Evolutionary conservation across 2,888 invertebrate genomes (phyloP), one percentile per base, ranked within the genome.

Genomic region (Cistogaster globosa): DNA sequence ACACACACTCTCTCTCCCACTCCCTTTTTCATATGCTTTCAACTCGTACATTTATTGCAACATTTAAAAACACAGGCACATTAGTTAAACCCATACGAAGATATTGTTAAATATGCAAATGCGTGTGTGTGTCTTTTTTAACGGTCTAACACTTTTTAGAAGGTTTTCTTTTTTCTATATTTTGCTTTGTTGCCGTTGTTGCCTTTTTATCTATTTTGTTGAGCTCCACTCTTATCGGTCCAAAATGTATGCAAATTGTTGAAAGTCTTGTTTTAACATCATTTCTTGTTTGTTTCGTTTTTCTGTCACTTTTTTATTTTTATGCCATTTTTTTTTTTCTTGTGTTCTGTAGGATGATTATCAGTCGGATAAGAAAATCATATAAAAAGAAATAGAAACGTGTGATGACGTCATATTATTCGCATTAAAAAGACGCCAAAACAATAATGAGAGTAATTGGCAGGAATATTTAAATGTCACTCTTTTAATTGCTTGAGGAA

Each of bases 171-270:
- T 48, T 42, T 48, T 36, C 38, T 32, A 16, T 2, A 18, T 53
- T 32, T 48, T 45, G 16, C 16, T 51, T n/a, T 80, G 32, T 32
- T 42, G 36, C 42, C 36, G 12, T 36, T 53, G 38, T 69, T 45
- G 51, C 22, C 51, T 38, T 75, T 74, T 45, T 60, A 42, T n/a
- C 38, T 63, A 58, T 55, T 78, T 78, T 18, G 65, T 67, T 63
- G 5, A 58, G 75, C 51, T 69, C 26, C 67, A 65, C 65, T 26
- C 75, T 62, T 71, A 71, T 79, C 85, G 69, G 60, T 36, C 18
- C 60, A 69, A 75, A 82, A 85, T 82, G 75, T 78, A 85, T 85
- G 85, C 85, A 85, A 85, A 82, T 85, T 85, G 82, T 82, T 85
- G 48, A 85, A 82, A 74, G 80, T 42, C 26, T 75, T 78, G 63